Evolutionary conservation across 1,140 invertebrate genomes (phyloP).

Genomic region (Acromyrmex charruanus): DNA sequence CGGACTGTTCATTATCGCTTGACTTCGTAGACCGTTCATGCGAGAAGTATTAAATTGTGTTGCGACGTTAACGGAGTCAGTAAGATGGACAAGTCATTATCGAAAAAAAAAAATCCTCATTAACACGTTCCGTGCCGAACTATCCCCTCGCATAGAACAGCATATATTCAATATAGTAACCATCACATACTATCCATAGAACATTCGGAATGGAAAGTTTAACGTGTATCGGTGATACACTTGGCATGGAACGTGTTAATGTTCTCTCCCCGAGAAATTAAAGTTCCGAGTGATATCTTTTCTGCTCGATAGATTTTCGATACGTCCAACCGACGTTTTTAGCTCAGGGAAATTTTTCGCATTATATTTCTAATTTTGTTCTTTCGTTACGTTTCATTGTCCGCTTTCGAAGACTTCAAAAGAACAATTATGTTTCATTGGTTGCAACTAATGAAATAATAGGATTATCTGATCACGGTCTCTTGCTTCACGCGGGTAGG

Average conservation of each 20-base stretch:
- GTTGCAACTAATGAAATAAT: neutral
- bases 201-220: too few species aligned
- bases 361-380: constrained; percentile 7
- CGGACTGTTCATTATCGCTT: constrained; percentile 3
- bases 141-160: too few species aligned
- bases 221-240: too few species aligned
- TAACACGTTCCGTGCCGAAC: too few species aligned
- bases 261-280: neutral
- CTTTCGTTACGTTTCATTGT: neutral
- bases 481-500: neutral
- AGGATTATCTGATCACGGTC: neutral
- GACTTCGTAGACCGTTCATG: neutral
- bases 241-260: too few species aligned
- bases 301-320: neutral
- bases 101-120: neutral
- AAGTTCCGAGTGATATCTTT: neutral
- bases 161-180: too few species aligned
- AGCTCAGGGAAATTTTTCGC: constrained; percentile 9
- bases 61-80: neutral
- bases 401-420: neutral
- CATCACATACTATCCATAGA: too few species aligned
- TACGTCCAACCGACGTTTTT: neutral
- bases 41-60: constrained; percentile 18
- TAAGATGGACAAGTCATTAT: neutral
- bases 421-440: neutral